phyloP scores from a whole-genome alignment of 2,797 vertebrate genomes.

The Xerus rutilus region DNA sequence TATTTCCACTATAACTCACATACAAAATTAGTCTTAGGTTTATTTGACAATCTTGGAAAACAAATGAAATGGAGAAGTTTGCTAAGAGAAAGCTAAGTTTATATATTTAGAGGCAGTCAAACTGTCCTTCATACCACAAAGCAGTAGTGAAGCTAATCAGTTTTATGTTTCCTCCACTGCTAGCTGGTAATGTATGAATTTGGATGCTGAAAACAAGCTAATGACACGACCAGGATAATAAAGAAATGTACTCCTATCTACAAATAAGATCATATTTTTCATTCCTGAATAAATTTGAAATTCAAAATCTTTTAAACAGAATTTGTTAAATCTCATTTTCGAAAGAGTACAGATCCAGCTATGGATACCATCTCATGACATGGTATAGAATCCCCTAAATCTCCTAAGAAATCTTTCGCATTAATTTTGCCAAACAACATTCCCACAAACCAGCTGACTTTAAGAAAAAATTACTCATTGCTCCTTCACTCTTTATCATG shows the following conservation, averaged over 20 bases:
- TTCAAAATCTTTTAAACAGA: background rate
- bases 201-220: background rate
- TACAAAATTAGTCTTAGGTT: background rate
- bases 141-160: background rate
- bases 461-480: constrained; percentile 61
- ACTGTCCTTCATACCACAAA: background rate
- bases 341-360: background rate
- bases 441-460: constrained; percentile 14
- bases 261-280: background rate
- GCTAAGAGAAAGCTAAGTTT: background rate
- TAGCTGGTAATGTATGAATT: background rate
- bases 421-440: constrained; percentile 29
- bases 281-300: background rate
- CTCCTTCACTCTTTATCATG: constrained; percentile 13
- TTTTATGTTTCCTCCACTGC: background rate
- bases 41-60: constrained; percentile 7
- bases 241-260: background rate
- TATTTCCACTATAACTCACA: background rate
- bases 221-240: background rate
- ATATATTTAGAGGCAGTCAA: background rate
- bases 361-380: background rate
- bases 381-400: background rate
- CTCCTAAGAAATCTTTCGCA: background rate
- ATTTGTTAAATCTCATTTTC: background rate
- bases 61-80: constrained; percentile 1